phyloP scores from a whole-genome alignment of 2,888 invertebrate species.

The Crematogaster levior region DNA sequence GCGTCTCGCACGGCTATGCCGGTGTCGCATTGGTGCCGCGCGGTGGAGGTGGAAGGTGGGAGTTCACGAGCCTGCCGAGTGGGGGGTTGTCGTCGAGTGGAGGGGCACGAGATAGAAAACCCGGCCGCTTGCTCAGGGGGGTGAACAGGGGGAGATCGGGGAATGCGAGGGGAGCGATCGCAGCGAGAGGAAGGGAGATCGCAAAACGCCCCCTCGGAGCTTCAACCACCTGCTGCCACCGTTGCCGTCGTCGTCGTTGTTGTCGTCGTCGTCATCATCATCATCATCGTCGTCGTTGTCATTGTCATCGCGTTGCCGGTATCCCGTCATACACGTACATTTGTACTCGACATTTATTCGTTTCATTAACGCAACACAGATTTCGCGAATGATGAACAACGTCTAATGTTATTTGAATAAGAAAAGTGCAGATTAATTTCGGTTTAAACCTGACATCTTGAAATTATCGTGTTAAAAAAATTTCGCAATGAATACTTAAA shows the following conservation, averaged over 20 bases:
- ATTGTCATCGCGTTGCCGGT: constrained; percentile 33
- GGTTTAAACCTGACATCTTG: neutral
- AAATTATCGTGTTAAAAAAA: neutral
- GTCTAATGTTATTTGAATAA: neutral
- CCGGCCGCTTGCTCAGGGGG: constrained; percentile 75
- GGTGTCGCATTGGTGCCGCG: constrained; percentile 50
- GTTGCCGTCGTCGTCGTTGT: constrained; percentile 6
- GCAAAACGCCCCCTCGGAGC: constrained; percentile 81
- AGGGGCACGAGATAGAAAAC: constrained; percentile 36
- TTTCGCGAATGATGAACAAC: neutral
- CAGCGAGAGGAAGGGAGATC: constrained; percentile 62
- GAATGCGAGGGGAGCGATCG: constrained; percentile 76
- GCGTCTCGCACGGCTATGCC: constrained; percentile 59
- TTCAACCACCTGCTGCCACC: constrained; percentile 84
- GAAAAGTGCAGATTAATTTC: neutral
- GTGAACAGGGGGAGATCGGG: constrained; percentile 41
- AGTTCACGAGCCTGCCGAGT: constrained; percentile 39
- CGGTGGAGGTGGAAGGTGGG: constrained; percentile 57
- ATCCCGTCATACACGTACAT: neutral
- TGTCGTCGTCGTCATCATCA: constrained; percentile 8
- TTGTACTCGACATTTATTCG: neutral
- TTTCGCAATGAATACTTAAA: neutral
- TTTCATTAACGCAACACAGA: neutral
- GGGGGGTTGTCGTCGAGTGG: constrained; percentile 5
- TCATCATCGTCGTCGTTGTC: neutral